Evolutionary conservation across 2,888 invertebrate genomes (phyloP).

Genomic region (Perithous albicinctus): DNA sequence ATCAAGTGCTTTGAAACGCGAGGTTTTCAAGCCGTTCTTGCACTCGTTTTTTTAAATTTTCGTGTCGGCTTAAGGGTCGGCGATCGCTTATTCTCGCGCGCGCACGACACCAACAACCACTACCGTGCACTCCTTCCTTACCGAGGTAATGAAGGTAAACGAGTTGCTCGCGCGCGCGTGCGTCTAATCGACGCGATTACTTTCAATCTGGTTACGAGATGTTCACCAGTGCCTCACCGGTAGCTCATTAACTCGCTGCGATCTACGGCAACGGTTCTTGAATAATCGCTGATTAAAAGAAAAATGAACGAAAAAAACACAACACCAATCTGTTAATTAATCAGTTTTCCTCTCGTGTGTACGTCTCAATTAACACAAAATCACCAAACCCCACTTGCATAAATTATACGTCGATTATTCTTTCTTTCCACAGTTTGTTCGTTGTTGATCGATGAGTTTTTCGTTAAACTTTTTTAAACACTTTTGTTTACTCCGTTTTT

Average conservation of each 20-base stretch:
- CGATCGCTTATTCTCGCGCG: conserved; percentile 32
- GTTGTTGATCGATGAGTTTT: neutral
- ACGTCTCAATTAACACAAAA: conserved; percentile 10
- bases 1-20: conserved; percentile 45
- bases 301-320: conserved; percentile 6
- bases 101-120: conserved; percentile 35
- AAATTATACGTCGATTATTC: conserved; percentile 32
- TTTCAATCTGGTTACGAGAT: conserved; percentile 57
- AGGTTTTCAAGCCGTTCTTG: conserved; percentile 38
- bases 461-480: neutral
- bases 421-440: conserved; percentile 43
- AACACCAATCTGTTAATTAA: conserved; percentile 9
- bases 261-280: conserved; percentile 26
- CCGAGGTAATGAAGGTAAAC: conserved; percentile 58
- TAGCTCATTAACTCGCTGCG: conserved; percentile 47
- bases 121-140: conserved; percentile 24
- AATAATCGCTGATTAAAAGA: conserved; percentile 16
- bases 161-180: conserved; percentile 56
- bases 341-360: conserved; percentile 7
- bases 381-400: conserved; percentile 38
- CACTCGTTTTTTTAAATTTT: neutral
- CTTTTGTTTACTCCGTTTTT: conserved; percentile 27
- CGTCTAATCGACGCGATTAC: conserved; percentile 53
- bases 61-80: conserved; percentile 32
- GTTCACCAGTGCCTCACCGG: neutral